Evolutionary conservation across 2,888 invertebrate species (phyloP).

Genomic region (Odontothrips loti): DNA sequence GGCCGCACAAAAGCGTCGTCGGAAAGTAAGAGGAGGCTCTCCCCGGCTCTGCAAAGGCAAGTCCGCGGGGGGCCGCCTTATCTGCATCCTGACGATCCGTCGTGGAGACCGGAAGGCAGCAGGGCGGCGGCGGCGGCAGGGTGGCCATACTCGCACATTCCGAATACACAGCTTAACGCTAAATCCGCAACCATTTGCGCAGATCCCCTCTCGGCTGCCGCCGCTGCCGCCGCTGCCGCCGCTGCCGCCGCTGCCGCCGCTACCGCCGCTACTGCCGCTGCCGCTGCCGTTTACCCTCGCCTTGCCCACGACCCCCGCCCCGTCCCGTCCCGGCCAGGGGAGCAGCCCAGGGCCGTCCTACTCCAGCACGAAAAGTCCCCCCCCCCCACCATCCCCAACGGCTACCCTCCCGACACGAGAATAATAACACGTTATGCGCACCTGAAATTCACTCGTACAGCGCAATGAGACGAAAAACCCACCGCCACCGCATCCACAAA

Average conservation of each 20-base stretch:
- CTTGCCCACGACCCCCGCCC: neutral
- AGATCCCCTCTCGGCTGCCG: constrained; percentile 43
- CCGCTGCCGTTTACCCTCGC: too few species aligned
- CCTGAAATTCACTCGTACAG: too few species aligned
- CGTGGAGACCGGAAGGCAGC: constrained; percentile 41
- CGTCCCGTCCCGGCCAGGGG: neutral
- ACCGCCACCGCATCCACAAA: too few species aligned
- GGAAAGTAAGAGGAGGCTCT: too few species aligned
- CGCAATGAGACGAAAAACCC: too few species aligned
- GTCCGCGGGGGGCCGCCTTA: constrained; percentile 38
- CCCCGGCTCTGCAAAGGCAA: too few species aligned
- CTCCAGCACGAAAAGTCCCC: too few species aligned
- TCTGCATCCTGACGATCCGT: constrained; percentile 46
- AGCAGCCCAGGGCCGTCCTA: neutral
- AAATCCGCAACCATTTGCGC: constrained; percentile 43
- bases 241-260: neutral
- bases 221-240: neutral
- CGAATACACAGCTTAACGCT: constrained; percentile 12
- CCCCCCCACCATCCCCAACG: too few species aligned
- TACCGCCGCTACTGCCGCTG: neutral
- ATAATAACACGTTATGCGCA: too few species aligned
- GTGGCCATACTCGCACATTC: constrained; percentile 8
- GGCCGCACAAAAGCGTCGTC: too few species aligned
- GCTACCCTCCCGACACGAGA: too few species aligned
- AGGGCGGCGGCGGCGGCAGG: neutral